Evolutionary conservation across 2,113 vertebrate species (phyloP).

Genomic region (Platysternon megacephalum): DNA sequence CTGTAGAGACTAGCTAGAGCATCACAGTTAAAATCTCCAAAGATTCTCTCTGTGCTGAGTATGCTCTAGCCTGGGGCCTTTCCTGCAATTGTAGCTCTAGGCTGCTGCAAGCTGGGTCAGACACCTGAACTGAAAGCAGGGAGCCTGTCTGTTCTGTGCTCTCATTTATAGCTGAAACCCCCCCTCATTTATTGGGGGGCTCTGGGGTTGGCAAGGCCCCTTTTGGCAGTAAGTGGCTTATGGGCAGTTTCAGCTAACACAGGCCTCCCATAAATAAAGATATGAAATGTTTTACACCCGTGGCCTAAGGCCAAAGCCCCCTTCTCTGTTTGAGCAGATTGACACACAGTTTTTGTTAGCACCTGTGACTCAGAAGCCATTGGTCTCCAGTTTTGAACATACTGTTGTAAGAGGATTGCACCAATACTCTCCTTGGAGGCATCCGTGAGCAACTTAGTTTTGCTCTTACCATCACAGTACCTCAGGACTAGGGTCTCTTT

Average conservation of each 20-base stretch:
- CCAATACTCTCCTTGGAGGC: background rate
- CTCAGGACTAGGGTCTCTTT: background rate
- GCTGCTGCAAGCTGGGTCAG: background rate
- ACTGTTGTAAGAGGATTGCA: background rate
- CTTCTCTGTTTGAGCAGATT: background rate
- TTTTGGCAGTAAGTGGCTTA: background rate
- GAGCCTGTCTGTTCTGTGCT: background rate
- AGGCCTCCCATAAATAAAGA: background rate
- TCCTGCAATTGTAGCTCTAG: background rate
- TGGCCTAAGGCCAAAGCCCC: background rate
- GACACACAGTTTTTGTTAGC: background rate
- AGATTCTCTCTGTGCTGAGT: background rate
- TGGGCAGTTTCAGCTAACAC: background rate
- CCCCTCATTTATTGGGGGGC: too few relatives aligned
- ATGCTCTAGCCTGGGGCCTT: background rate
- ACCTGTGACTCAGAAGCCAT: background rate
- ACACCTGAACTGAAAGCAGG: background rate
- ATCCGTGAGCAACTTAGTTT: background rate
- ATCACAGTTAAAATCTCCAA: background rate
- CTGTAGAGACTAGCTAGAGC: background rate
- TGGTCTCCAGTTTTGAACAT: background rate
- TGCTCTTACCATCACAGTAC: background rate
- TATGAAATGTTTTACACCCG: background rate
- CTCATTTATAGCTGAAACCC: background rate
- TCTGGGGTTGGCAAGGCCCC: background rate